Evolutionary conservation across 2,113 vertebrate genomes (phyloP).

Genomic region (Origma solitaria): DNA sequence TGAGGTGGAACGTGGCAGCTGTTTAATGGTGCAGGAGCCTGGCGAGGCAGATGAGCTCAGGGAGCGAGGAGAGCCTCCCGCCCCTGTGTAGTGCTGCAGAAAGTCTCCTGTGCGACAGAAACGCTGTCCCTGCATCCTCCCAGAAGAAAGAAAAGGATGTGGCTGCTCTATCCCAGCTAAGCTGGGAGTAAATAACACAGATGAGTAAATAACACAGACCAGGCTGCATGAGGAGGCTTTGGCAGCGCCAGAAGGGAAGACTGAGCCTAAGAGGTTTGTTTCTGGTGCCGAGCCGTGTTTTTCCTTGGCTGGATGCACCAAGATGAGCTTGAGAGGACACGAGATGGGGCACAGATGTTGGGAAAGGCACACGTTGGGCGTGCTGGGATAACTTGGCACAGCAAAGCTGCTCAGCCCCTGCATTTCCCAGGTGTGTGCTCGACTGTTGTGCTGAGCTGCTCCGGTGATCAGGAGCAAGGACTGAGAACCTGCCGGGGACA

Average conservation of each 20-base stretch:
- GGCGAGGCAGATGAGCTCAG: neutral
- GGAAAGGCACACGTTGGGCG: fast-evolving
- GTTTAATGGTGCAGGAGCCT: neutral
- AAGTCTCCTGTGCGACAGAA: neutral
- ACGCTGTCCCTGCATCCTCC: fast-evolving
- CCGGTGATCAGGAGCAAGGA: fast-evolving
- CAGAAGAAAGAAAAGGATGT: neutral
- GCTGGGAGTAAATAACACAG: neutral
- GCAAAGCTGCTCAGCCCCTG: neutral
- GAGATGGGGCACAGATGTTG: neutral
- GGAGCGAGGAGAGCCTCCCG: neutral
- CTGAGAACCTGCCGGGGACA: neutral
- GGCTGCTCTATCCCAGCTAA: neutral
- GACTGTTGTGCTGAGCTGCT: neutral
- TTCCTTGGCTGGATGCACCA: neutral
- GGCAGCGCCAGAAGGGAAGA: neutral
- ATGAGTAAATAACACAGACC: neutral
- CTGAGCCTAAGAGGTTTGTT: neutral
- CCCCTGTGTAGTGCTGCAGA: neutral
- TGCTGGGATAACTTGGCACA: neutral
- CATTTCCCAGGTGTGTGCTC: neutral
- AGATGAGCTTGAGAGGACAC: neutral
- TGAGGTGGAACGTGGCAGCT: slow-evolving; percentile 12
- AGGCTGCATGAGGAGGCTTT: neutral
- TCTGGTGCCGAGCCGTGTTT: neutral